Evolutionary conservation across 2,888 invertebrate species (phyloP), one percentile per base, ranked within the genome.

Genomic region (Dusona sp.): DNA sequence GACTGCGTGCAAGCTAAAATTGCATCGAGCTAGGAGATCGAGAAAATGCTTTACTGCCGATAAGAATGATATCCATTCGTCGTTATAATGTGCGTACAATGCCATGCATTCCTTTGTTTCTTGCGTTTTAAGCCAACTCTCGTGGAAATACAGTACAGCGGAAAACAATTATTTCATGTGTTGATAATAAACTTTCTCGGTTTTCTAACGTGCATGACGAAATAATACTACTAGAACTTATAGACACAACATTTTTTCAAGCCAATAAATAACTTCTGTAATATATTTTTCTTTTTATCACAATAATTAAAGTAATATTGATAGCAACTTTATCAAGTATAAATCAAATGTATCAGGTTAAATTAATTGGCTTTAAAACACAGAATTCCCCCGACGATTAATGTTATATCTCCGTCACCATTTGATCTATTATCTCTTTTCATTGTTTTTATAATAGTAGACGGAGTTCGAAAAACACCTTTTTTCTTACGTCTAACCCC

Each of bases 21-120:
- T 74, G 78, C 67, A 70, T 19, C 36, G 36, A 74, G 72, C 68
- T 74, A 48, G 22, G 54, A 84, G 82, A 87, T 87, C 72, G 79
- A 61, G 74, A 79, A 83, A 83, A 75, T 81, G 74, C 67, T 73
- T 86, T 83, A 33, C 42, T 29, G 29, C 64, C 61, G 80, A 83
- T 88, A 85, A 87, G 85, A 84, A 77, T 81, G 36, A 75, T 77
- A 82, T 79, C 72, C 74, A 33, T 57, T 72, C 85, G 85, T 73
- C 83, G 81, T 82, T 87, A 82, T 33, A 79, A 54, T 33, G 42
- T 77, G 25, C 79, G 45, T 77, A 74, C 61, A 33, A 36, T 29
- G 45, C 79, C 68, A 54, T 38, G 81, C 83, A 88, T 87, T 85
- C 80, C 83, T 81, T 64, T 78, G 64, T 48, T 65, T 65, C 75